Conservation (phyloP, 2,113 vertebrate genomes). For the Takifugu bimaculatus region DNA sequence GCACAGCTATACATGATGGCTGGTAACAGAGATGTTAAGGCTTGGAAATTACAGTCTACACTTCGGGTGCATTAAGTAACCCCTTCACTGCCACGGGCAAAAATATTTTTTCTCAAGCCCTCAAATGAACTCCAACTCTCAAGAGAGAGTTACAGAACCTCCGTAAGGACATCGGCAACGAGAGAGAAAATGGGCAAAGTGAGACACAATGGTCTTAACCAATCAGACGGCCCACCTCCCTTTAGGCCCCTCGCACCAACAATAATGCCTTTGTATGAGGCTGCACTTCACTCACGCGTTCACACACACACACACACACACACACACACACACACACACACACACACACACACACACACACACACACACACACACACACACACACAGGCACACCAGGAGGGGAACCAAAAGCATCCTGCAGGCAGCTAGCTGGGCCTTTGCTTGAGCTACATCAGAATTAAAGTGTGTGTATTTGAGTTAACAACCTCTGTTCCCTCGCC, state of each 20-base stretch:
- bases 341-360: conserved; percentile 14
- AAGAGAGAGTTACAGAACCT: conserved; percentile 34
- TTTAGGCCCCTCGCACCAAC: conserved; percentile 64
- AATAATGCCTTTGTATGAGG: conserved; percentile 69
- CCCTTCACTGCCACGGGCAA: not conserved
- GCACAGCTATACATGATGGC: not conserved
- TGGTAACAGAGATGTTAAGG: not conserved
- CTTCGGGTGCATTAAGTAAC: conserved; percentile 21
- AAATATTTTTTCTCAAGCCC: conserved; percentile 44
- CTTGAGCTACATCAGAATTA: conserved; percentile 13
- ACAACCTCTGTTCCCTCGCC: conserved; percentile 40
- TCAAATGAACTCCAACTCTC: conserved; percentile 50
- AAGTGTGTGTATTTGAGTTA: conserved; percentile 7
- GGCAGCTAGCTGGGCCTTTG: not conserved
- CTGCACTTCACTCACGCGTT: conserved; percentile 64
- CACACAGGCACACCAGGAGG: conserved; percentile 14
- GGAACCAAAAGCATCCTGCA: conserved; percentile 40
- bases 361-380: not conserved
- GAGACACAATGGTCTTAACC: conserved; percentile 75
- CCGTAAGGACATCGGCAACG: conserved; percentile 68
- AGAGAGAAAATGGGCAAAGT: conserved; percentile 64
- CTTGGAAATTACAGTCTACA: conserved; percentile 13
- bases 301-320: conserved; percentile 29
- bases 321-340: conserved; percentile 27
- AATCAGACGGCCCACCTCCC: conserved; percentile 66